phyloP scores from a whole-genome alignment of 2,888 invertebrate species.

The Drosophila mayaguana region DNA sequence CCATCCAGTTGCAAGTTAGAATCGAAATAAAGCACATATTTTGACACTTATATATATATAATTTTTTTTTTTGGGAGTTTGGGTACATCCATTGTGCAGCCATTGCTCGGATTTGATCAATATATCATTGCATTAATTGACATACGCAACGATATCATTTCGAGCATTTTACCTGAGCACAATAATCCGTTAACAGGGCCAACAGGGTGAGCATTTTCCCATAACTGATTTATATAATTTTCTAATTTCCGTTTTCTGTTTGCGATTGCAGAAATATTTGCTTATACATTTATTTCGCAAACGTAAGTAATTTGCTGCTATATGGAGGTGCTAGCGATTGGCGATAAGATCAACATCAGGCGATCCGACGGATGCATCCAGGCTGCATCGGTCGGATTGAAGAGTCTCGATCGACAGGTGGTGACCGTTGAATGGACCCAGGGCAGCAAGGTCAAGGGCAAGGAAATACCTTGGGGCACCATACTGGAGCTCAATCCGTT shows the following conservation, averaged over 20 bases:
- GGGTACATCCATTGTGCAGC: background rate
- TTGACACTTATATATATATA: no score
- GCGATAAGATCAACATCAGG: conserved; percentile 37
- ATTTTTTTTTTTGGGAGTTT: background rate
- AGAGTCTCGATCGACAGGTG: conserved; percentile 26
- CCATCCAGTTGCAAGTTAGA: background rate
- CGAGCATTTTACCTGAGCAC: background rate
- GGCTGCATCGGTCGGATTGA: conserved; percentile 18
- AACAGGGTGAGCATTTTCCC: conserved; percentile 6
- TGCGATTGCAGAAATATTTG: background rate
- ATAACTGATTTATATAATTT: background rate
- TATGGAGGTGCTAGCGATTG: conserved; percentile 40
- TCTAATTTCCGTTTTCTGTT: background rate
- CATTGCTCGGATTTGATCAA: conserved; percentile 6
- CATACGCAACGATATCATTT: background rate
- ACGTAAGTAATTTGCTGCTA: conserved; percentile 7
- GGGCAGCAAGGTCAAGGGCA: conserved; percentile 34
- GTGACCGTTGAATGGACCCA: conserved; percentile 50
- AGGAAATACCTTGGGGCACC: conserved; percentile 36
- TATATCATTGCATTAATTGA: conserved; percentile 34
- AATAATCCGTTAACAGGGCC: conserved; percentile 30
- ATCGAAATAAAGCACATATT: background rate
- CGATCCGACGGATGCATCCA: conserved; percentile 46
- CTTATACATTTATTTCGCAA: background rate
- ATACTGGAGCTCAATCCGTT: conserved; percentile 40